Evolutionary conservation across 2,888 invertebrate species (phyloP), one percentile per base, ranked within the genome.

Genomic region (Falcaria lacertinaria): DNA sequence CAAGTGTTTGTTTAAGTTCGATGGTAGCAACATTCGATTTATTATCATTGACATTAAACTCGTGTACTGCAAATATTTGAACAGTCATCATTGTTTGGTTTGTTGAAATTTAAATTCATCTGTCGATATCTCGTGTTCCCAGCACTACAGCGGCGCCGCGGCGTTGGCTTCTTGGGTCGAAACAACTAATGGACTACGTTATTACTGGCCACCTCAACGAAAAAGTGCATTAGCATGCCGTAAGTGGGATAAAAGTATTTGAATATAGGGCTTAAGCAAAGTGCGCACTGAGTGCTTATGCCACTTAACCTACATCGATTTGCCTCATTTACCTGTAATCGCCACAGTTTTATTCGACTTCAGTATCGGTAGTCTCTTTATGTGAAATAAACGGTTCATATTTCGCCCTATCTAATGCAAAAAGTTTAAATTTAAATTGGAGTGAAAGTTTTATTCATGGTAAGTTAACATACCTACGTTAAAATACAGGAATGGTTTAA

Each of bases 241-340:
- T 82, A 74, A 86, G 79, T 81, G 80, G 81, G 68, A 82, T 81
- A 81, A 82, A 80, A 82, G 80, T 83, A 84, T 87, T 86, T 83
- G 83, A 85, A 86, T 85, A 84, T 79, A 80, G 77, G 80, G 72
- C 78, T 79, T 74, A 78, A 80, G 81, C 76, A 75, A 80, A 82
- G 80, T 79, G 76, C 76, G 69, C 74, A 69, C 71, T 74, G 74
- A 84, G 83, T 80, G 80, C 74, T 80, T 68, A 69, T 71, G 65
- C 76, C 80, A 83, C 83, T 82, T 82, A 81, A 73, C 75, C 75
- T 76, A 71, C 69, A 71, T 60, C 71, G 71, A 80, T 80, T 83
- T 74, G 78, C 77, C 74, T 80, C 79, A 74, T 82, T 83, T 76
- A 71, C 69, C 8, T 64, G 66, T 80, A 75, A 82, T 80, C 73